Conservation (phyloP, 2,113 vertebrate species). For the Otolemur garnettii region DNA sequence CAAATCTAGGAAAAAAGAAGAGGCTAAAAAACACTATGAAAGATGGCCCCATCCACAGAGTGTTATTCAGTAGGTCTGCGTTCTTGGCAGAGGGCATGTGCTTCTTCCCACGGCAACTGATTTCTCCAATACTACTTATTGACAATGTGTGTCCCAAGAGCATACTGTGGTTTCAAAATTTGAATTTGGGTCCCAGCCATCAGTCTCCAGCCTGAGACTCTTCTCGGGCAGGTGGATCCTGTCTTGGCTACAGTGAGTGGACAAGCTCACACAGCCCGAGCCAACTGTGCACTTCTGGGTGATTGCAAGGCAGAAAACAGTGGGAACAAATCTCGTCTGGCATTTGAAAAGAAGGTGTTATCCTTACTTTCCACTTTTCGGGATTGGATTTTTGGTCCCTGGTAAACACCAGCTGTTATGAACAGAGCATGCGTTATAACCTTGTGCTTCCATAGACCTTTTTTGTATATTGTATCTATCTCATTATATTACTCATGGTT, state of each 20-base stretch:
- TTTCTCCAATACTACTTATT: conserved; percentile 11
- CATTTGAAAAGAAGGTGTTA: neutral
- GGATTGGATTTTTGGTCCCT: neutral
- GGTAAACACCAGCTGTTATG: neutral
- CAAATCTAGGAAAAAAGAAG: neutral
- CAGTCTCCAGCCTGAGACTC: neutral
- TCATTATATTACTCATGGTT: neutral
- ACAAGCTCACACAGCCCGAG: neutral
- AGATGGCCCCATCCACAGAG: rapidly evolving
- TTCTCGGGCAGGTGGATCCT: neutral
- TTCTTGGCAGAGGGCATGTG: neutral
- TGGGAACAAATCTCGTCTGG: neutral
- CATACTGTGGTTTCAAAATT: neutral
- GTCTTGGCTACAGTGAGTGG: neutral
- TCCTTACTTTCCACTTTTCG: neutral
- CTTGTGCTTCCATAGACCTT: neutral
- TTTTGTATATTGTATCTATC: neutral
- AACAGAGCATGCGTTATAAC: neutral
- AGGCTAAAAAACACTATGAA: neutral
- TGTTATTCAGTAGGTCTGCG: rapidly evolving
- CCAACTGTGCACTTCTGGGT: neutral
- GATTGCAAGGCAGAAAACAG: neutral
- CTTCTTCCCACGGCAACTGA: neutral
- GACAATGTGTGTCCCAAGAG: neutral
- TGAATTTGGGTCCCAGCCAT: neutral